Evolutionary conservation across 1,140 invertebrate species (phyloP).

Genomic region (Eciton burchellii): DNA sequence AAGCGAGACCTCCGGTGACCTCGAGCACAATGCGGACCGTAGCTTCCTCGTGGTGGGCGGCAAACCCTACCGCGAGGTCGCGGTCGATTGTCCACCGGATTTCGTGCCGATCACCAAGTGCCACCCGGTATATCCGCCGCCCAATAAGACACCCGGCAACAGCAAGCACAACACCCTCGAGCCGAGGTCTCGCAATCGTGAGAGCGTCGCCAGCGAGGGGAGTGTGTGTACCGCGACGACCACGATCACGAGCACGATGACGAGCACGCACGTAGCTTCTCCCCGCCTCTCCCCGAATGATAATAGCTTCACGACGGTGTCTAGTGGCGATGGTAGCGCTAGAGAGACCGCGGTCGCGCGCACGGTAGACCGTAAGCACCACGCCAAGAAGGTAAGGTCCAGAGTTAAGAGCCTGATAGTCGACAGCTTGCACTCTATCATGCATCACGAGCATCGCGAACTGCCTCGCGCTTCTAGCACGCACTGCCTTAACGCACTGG

Average conservation of each 20-base stretch:
- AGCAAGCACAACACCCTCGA: conserved; percentile 76
- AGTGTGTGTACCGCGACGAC: not conserved
- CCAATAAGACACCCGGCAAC: conserved; percentile 78
- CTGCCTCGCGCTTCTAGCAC: conserved; percentile 61
- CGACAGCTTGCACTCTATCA: conserved; percentile 78
- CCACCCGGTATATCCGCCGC: conserved; percentile 91
- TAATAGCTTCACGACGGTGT: conserved; percentile 45
- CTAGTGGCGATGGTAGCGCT: conserved; percentile 60
- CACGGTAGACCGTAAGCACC: conserved; percentile 75
- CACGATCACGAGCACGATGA: conserved; percentile 31
- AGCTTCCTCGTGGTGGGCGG: conserved; percentile 73
- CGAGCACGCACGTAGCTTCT: conserved; percentile 43
- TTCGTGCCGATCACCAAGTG: conserved; percentile 91
- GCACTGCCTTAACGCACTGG: conserved; percentile 22
- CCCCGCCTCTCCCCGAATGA: conserved; percentile 53
- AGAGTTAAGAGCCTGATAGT: conserved; percentile 80
- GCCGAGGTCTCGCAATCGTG: conserved; percentile 65
- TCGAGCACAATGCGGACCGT: conserved; percentile 54
- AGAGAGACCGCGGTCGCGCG: conserved; percentile 66
- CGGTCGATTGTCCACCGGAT: conserved; percentile 91
- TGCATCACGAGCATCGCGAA: conserved; percentile 41
- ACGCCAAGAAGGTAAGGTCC: conserved; percentile 83
- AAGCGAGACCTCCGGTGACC: conserved; percentile 84
- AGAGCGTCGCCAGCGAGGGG: conserved; percentile 56
- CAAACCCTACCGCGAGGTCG: conserved; percentile 88